phyloP scores from a whole-genome alignment of 30 jellyfish, hydroid and myxozoan genomes.

The Hydra vulgaris region DNA sequence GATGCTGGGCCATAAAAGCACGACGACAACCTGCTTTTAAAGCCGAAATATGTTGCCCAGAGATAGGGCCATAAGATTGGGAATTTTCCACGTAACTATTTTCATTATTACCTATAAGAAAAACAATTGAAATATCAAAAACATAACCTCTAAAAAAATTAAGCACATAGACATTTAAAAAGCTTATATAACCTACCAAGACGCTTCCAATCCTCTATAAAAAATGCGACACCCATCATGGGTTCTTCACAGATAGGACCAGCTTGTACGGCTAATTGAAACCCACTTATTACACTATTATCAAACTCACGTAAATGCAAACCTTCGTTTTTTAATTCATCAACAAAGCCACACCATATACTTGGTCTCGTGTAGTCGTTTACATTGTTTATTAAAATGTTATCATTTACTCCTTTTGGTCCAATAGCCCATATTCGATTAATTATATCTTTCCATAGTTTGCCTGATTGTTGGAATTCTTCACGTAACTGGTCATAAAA shows the following conservation, averaged over 20 bases:
- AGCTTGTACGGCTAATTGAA: slow-evolving; percentile 80
- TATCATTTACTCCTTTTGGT: slow-evolving; percentile 78
- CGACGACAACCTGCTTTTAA: slow-evolving; percentile 95
- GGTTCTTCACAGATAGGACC: slow-evolving; percentile 99
- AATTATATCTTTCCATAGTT: slow-evolving; percentile 46
- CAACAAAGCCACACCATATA: slow-evolving; percentile 55
- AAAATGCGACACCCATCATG: slow-evolving; percentile 92
- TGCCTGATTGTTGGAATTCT: slow-evolving; percentile 47
- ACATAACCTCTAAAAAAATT: too few species aligned
- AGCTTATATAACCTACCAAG: slow-evolving; percentile 10
- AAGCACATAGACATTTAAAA: too few species aligned
- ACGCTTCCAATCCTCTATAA: slow-evolving; percentile 61
- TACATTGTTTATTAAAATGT: slow-evolving; percentile 54
- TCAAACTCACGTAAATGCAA: slow-evolving; percentile 53
- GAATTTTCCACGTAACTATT: neutral
- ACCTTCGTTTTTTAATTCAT: neutral
- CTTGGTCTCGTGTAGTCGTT: slow-evolving; percentile 51
- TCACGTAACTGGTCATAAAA: slow-evolving; percentile 34
- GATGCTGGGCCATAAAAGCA: slow-evolving; percentile 94
- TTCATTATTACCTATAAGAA: neutral
- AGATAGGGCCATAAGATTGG: slow-evolving; percentile 53
- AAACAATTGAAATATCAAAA: neutral
- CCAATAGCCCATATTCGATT: slow-evolving; percentile 89
- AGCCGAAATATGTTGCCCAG: slow-evolving; percentile 90
- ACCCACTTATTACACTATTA: slow-evolving; percentile 86